phyloP scores from a whole-genome alignment of 2,797 vertebrate genomes.

The Myotis myotis region DNA sequence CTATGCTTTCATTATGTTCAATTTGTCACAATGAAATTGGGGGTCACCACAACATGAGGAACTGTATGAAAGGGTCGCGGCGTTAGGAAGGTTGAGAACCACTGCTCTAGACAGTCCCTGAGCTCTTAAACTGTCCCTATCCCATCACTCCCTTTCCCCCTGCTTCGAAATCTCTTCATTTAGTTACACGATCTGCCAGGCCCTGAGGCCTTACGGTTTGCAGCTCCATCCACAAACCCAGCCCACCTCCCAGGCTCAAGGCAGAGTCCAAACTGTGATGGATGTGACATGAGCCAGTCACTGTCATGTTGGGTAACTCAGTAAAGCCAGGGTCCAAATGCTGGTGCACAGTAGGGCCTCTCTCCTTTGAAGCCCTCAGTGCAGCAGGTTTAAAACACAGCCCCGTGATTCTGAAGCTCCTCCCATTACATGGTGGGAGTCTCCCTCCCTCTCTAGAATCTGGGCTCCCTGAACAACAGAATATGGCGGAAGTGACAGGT shows the following conservation, averaged over 20 bases:
- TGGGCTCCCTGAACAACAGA: background rate
- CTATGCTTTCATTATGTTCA: too few species aligned
- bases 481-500: background rate
- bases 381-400: rapidly evolving
- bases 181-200: background rate
- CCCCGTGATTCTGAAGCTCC: background rate
- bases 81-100: too few species aligned
- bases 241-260: rapidly evolving
- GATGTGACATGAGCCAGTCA: rapidly evolving
- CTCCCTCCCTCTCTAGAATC: background rate
- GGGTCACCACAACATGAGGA: too few species aligned
- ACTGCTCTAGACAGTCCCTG: background rate
- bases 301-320: background rate
- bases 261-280: background rate
- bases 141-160: background rate
- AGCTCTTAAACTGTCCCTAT: too few species aligned
- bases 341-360: background rate
- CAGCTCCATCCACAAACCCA: background rate
- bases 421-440: background rate
- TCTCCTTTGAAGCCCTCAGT: background rate
- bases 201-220: too few species aligned
- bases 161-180: rapidly evolving
- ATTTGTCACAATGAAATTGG: too few species aligned
- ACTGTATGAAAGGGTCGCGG: too few species aligned
- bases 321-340: background rate